Evolutionary conservation across 2,797 vertebrate species (phyloP), one percentile per base, ranked within the genome.

Genomic region (Cyprinella venusta): DNA sequence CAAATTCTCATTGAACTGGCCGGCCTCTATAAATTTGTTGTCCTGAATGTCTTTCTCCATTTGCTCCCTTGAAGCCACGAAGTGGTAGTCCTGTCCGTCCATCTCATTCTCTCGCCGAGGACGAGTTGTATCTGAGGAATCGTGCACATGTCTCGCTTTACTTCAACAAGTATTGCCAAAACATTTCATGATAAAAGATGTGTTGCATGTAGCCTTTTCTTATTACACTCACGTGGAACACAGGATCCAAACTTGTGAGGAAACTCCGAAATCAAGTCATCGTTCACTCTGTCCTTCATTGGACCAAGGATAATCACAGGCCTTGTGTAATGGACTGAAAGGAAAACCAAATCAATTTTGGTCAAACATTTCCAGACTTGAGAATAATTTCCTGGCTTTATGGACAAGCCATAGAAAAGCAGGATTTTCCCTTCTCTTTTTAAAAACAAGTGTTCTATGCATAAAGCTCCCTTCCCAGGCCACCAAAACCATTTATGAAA

Each of bases 41-140:
- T 99, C 98, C 93, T 99, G 98, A 91, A 99, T 99, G 89, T 99
- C 98, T 77, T 99, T 99, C 93, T 99, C 98, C 98, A 99, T 99
- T 90, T 99, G 97, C 79, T 99, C 98, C 36, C 97, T 95, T 5
- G 98, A 99, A 1, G 72, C 93, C 24, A 99, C 97, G 19, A 99
- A 99, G 92, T 99, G 98, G 87, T 99, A 99, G 90, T 99, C 98
- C 89, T 99, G 98, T 0, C 98, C 98, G 0, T 99, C 98, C 83
- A 99, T 96, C 90, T 99, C 98, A 0, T 96, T 97, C 81, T 99
- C 98, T 56, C 97, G 95, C 88, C 97, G 94, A 21, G 97, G 96
- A 90, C 98, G 96, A 87, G 98, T 99, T 5, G 98, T 99, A 90
- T 99, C 98, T 99, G 92, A 16, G 3, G 19, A 79, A 76, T 12